A percentile compares a stretch with the other conserved stretches of the same genome.
These are phyloP conservation scores for Aegotheles bennettii DNA, from an alignment of 2,113 vertebrate species.

Conservation along the genomic window DNA sequence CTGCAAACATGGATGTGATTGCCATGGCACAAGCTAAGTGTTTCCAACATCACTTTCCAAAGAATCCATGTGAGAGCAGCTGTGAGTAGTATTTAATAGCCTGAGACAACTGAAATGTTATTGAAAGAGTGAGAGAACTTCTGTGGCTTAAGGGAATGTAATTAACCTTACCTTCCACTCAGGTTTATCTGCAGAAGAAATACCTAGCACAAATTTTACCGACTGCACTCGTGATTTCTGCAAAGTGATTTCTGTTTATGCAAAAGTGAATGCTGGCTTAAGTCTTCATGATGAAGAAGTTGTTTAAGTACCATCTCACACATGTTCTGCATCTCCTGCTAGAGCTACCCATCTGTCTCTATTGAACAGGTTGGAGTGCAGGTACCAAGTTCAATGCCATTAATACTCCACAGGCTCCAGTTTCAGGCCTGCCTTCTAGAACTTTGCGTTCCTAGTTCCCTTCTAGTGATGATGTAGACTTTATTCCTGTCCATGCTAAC, in stretches of 20 bases:
- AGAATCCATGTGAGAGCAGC: neutral
- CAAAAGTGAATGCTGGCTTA: neutral
- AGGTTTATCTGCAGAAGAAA: neutral
- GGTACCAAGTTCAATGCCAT: neutral
- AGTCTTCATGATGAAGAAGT: neutral
- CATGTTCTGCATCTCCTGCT: neutral
- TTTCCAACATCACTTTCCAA: neutral
- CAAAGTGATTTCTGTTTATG: neutral
- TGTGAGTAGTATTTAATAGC: neutral
- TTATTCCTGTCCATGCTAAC: neutral
- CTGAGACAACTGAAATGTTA: neutral
- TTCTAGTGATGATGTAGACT: neutral
- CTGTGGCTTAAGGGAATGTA: neutral
- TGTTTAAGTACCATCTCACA: neutral
- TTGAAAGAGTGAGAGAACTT: neutral
- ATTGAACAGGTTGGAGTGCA: neutral
- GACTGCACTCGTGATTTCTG: rapidly evolving
- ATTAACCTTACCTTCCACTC: neutral
- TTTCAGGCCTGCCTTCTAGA: neutral
- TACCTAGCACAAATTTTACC: neutral
- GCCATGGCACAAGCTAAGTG: neutral
- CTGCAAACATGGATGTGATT: neutral
- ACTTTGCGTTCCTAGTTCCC: neutral
- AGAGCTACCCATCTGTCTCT: neutral
- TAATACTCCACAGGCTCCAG: neutral